Evolutionary conservation across 2,888 invertebrate genomes (phyloP).

Genomic region (Lydus trimaculatus): DNA sequence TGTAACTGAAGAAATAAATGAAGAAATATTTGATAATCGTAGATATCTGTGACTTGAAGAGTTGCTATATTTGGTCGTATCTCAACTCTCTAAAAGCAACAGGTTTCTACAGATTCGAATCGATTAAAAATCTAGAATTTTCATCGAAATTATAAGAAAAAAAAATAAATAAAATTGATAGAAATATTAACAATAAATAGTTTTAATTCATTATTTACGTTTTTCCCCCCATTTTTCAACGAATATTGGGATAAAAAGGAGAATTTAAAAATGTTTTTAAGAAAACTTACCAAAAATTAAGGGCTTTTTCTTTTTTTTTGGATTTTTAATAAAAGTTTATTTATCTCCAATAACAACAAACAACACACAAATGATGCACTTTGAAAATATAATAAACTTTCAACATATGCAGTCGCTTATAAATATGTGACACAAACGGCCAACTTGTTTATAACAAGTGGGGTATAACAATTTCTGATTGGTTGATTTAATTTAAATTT

Average conservation of each 20-base stretch:
- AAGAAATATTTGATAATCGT: neutral
- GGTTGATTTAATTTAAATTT: conserved; percentile 26
- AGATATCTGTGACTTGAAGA: no score
- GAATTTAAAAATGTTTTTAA: neutral
- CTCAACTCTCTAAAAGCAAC: neutral
- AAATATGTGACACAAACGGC: conserved; percentile 39
- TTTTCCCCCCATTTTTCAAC: neutral
- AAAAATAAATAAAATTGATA: neutral
- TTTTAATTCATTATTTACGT: neutral
- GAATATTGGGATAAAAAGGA: no score
- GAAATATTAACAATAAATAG: neutral
- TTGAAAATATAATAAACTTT: conserved; percentile 19
- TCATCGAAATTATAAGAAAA: neutral
- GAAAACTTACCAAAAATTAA: neutral
- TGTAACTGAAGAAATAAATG: neutral
- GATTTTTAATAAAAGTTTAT: neutral
- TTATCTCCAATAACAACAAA: neutral
- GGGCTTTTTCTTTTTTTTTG: neutral
- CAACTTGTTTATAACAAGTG: conserved; percentile 27
- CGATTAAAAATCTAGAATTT: neutral
- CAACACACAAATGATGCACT: conserved; percentile 17
- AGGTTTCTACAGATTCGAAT: neutral
- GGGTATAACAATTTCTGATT: conserved; percentile 29
- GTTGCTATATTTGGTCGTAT: neutral
- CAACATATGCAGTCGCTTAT: conserved; percentile 29